A percentile compares a stretch with the other conserved stretches of the same genome.
These are phyloP conservation scores for Macrotrachela quadricornifera DNA, from an alignment of 1,140 invertebrate species.

Conservation along the genomic window DNA sequence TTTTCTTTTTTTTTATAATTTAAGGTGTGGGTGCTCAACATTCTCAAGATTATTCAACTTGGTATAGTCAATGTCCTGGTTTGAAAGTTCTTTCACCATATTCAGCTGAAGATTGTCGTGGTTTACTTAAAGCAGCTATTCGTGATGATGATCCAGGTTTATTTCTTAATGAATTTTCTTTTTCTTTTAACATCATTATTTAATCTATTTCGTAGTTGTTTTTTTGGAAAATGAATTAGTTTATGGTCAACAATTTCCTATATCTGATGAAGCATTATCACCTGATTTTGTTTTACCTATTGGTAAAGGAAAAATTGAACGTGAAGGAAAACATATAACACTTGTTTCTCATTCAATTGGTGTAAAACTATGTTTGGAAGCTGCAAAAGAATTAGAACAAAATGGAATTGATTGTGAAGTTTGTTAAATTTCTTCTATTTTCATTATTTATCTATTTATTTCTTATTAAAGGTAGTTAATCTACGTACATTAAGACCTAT, in stretches of 20 bases:
- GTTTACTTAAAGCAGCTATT: conserved; percentile 77
- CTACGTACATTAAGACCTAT: conserved; percentile 68
- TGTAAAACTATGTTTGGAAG: conserved; percentile 62
- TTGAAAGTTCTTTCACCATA: conserved; percentile 52
- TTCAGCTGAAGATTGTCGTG: conserved; percentile 71
- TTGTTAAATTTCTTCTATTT: conserved; percentile 17
- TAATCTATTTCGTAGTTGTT: no score
- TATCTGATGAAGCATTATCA: conserved; percentile 72
- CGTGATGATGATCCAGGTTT: conserved; percentile 66
- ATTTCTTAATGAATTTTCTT: no score
- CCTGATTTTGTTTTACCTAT: conserved; percentile 87
- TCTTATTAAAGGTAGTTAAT: conserved; percentile 52
- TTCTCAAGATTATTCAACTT: neutral
- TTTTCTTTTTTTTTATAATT: no score
- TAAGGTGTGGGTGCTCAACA: conserved; percentile 6
- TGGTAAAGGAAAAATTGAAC: conserved; percentile 81
- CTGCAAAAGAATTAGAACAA: conserved; percentile 59
- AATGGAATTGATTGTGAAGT: conserved; percentile 54
- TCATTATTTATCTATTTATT: neutral
- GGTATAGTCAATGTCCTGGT: conserved; percentile 2
- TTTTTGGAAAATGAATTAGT: conserved; percentile 86
- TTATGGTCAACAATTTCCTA: conserved; percentile 68
- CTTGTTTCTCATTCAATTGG: conserved; percentile 70
- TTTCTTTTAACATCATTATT: no score
- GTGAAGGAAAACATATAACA: conserved; percentile 62